Percentiles rank a stretch among this genome's conserved stretches.
Conservation (phyloP, 2,888 invertebrate species). For the Pterostichus niger region DNA sequence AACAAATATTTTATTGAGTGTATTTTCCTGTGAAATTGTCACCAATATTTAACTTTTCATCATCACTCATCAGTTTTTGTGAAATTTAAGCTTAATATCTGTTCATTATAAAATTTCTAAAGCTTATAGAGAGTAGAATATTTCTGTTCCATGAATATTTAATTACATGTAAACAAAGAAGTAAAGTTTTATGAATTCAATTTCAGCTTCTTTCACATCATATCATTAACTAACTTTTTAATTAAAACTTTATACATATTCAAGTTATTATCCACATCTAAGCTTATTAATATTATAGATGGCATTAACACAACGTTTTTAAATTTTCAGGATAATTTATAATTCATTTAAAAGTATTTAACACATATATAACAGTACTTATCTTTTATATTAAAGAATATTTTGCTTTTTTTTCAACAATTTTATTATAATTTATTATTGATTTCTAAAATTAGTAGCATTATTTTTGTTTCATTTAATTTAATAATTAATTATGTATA, state of each 20-base stretch:
- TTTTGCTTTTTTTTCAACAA: no score
- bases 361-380: not conserved
- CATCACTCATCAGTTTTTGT: not conserved
- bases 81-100: not conserved
- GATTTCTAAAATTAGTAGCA: no score
- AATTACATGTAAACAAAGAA: conserved; percentile 52
- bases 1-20: conserved; percentile 6
- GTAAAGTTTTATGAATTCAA: conserved; percentile 53
- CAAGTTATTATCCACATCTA: conserved; percentile 43
- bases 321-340: conserved; percentile 17
- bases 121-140: conserved; percentile 2
- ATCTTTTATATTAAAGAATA: no score
- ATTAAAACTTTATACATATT: conserved; percentile 53
- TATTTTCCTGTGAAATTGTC: conserved; percentile 1
- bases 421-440: no score
- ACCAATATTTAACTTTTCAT: not conserved
- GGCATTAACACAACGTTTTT: conserved; percentile 14
- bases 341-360: conserved; percentile 13
- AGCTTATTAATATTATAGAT: conserved; percentile 44
- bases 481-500: no score
- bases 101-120: not conserved
- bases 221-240: conserved; percentile 53
- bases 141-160: conserved; percentile 45
- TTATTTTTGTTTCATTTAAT: no score
- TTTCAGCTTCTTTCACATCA: conserved; percentile 48